Evolutionary conservation across 2,797 vertebrate species (phyloP), one percentile per base, ranked within the genome.

Genomic region (Danio kyathit): DNA sequence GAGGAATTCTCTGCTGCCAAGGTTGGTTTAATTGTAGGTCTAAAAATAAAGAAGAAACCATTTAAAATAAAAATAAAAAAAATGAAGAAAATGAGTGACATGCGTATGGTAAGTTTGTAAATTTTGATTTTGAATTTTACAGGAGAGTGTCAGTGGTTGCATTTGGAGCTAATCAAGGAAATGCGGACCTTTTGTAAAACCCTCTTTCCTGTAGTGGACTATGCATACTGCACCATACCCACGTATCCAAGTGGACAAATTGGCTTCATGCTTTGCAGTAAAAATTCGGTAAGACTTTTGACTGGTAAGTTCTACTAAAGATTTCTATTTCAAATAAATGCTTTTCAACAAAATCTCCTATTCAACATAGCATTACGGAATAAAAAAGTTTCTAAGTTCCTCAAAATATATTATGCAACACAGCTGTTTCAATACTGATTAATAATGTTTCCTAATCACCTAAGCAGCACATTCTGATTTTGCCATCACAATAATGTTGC

Each of bases 111-210:
- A 17, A 12, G 19, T 38, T 43, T 46, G 41, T 81, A 80, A 85
- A 13, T 59, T 1, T 52, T 77, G 12, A 64, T 74, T 59, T 85
- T 6, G 88, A 43, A 70, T 14, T 83, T 87, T 70, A 12, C 71
- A 98, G 98, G 97, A 5, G 98, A 99, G 91, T 98, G 98, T 92
- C 98, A 98, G 83, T 99, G 98, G 98, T 94, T 99, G 88, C 98
- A 99, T 92, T 93, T 99, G 90, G 96, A 97, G 89, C 95, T 99
- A 87, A 99, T 99, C 88, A 98, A 98, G 90, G 95, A 99, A 92
- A 99, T 99, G 97, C 94, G 91, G 41, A 96, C 94, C 88, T 99
- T 99, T 92, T 99, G 97, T 92, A 97, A 96, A 89, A 96, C 96
- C 0, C 92, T 99, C 43, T 99, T 99, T 91, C 98, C 97, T 0